Evolutionary conservation across 2,888 invertebrate genomes (phyloP).

Genomic region (Anticlea derivata): DNA sequence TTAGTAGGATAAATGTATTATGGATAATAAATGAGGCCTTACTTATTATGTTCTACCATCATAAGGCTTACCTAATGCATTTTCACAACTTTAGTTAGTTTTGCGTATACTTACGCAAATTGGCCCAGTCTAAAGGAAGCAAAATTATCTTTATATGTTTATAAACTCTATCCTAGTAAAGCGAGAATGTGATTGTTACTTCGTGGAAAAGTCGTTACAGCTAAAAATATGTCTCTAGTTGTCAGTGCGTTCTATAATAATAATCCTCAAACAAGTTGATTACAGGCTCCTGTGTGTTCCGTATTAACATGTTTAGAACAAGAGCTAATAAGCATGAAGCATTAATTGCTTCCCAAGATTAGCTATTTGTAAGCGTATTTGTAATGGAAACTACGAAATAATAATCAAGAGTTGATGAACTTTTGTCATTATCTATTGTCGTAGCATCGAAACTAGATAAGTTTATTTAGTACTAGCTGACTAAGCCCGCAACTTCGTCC

Average conservation of each 20-base stretch:
- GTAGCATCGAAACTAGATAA: too few species aligned
- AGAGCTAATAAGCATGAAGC: slow-evolving; percentile 54
- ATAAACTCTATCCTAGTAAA: too few species aligned
- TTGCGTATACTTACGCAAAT: too few species aligned
- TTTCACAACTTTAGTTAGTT: too few species aligned
- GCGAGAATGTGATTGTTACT: background rate
- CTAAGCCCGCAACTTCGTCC: too few species aligned
- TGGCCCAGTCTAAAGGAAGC: too few species aligned
- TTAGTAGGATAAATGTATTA: too few species aligned
- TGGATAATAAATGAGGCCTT: too few species aligned
- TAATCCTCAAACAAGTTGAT: slow-evolving; percentile 44
- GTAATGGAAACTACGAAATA: background rate
- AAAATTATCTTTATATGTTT: too few species aligned
- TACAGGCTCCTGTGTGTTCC: slow-evolving; percentile 42
- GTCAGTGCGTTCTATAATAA: slow-evolving; percentile 46
- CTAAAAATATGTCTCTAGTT: slow-evolving; percentile 37
- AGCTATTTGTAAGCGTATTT: background rate
- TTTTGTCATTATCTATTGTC: slow-evolving; percentile 16
- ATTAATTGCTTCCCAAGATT: slow-evolving; percentile 57
- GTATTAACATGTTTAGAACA: slow-evolving; percentile 49
- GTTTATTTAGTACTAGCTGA: too few species aligned
- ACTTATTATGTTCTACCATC: too few species aligned
- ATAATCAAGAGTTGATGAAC: slow-evolving; percentile 6
- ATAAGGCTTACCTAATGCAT: too few species aligned
- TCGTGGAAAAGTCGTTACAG: slow-evolving; percentile 31